Base-by-base conservation (phyloP, 2,113 vertebrate genomes). In the Tetraodon nigroviridis region DNA sequence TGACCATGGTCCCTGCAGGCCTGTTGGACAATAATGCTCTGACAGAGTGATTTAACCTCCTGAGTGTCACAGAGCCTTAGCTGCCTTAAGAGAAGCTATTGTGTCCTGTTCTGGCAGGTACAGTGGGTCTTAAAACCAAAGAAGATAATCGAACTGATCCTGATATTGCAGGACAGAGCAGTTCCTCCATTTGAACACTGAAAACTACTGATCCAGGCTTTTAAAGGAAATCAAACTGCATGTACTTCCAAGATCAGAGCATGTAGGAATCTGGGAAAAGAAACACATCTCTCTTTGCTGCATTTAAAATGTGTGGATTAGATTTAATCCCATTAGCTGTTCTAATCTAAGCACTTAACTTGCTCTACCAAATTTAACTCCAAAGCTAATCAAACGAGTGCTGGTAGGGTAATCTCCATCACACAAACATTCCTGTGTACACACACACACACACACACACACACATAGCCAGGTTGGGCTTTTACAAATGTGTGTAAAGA, bases 301-400 rank as follows among this genome's bases (percentile, higher is more conserved):
- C 16, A 21, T 50, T 19, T 56, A 40, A 20, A 2, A 48, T 22
- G 18, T 27, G 20, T n/a, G 46, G 55, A 51, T 32, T 18, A 6
- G 54, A 65, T 53, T 45, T 46, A 24, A 18, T 16, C 7, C 5
- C 24, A 29, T 47, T 51, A 17, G 18, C 1, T 6, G 24, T 2
- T 24, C 72, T 80, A 78, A 84, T 78, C 64, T 27, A 51, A 53
- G 53, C 11, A 5, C 62, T 44, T 69, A 57, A 57, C 48, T 58
- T 18, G 41, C 62, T 19, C 15, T 40, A 67, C 78, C 69, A 81
- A 82, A 86, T 84, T 80, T 84, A 87, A 81, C 82, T 37, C 64
- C 45, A 67, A 84, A 87, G 69, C 84, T 80, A 88, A 87, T 87
- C 76, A 84, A 86, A 84, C 1, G 1, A 22, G 14, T 12, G 51